Evolutionary conservation across 2,888 invertebrate genomes (phyloP).

Genomic region (Erannis defoliaria): DNA sequence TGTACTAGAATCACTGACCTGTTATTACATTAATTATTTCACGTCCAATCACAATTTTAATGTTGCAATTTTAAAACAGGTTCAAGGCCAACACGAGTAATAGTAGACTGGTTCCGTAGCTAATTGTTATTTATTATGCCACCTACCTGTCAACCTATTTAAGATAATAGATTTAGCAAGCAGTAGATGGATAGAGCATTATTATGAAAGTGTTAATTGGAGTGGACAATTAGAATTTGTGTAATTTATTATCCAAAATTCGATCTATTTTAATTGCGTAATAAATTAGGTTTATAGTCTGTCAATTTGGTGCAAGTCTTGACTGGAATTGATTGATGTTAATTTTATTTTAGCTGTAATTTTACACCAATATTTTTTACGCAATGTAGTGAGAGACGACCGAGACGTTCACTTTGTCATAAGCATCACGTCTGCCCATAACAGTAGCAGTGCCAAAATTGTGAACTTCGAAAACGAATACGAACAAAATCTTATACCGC

Average conservation of each 20-base stretch:
- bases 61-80: constrained; percentile 60
- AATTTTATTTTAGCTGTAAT: neutral
- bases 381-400: too few species aligned
- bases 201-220: constrained; percentile 17
- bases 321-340: neutral
- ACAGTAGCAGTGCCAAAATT: too few species aligned
- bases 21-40: neutral
- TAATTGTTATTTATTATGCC: constrained; percentile 44
- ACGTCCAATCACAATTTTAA: constrained; percentile 12
- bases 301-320: neutral
- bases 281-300: constrained; percentile 6
- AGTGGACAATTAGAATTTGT: constrained; percentile 11
- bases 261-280: constrained; percentile 3
- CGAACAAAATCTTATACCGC: too few species aligned
- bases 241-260: constrained; percentile 17
- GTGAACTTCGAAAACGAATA: too few species aligned
- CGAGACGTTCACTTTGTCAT: too few species aligned
- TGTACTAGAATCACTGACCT: neutral
- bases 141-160: constrained; percentile 26
- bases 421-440: too few species aligned
- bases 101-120: constrained; percentile 54
- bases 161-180: constrained; percentile 20
- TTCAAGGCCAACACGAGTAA: constrained; percentile 62
- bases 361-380: neutral
- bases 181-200: constrained; percentile 19